A percentile compares a stretch with the other conserved stretches of the same genome.
Conservation (phyloP, 2,113 vertebrate genomes). For the Alexandromys fortis region DNA sequence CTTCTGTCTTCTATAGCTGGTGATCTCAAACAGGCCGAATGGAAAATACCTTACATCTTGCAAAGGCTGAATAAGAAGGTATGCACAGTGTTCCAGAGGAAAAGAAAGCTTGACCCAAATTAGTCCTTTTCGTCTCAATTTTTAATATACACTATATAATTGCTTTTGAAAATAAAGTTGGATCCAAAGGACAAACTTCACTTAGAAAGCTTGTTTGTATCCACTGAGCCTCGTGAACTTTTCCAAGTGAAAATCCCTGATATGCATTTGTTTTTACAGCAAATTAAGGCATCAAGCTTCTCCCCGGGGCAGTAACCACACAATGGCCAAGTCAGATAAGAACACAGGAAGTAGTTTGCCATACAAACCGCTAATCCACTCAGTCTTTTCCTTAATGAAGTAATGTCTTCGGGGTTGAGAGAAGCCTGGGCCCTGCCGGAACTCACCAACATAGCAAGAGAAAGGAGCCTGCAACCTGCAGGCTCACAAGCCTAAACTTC, state of each 20-base stretch:
- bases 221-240: conserved; percentile 42
- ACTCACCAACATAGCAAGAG: conserved; percentile 57
- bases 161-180: conserved; percentile 61
- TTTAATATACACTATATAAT: conserved; percentile 32
- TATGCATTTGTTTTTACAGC: conserved; percentile 67
- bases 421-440: conserved; percentile 59
- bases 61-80: conserved; percentile 2
- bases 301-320: conserved; percentile 69
- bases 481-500: conserved; percentile 1
- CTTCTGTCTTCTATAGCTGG: not conserved
- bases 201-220: conserved; percentile 52
- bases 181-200: conserved; percentile 56
- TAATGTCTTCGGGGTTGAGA: conserved; percentile 46
- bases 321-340: conserved; percentile 74
- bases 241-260: conserved; percentile 68
- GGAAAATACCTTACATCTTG: not conserved
- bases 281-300: conserved; percentile 73
- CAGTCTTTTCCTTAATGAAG: conserved; percentile 65
- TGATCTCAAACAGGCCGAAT: not conserved
- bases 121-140: conserved; percentile 6
- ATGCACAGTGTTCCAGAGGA: not conserved
- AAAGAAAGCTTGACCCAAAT: conserved; percentile 34
- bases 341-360: conserved; percentile 69
- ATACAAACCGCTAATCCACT: conserved; percentile 57
- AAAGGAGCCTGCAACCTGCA: not conserved